Evolutionary conservation across 2,888 invertebrate species (phyloP).

Genomic region (Torymus texanus): DNA sequence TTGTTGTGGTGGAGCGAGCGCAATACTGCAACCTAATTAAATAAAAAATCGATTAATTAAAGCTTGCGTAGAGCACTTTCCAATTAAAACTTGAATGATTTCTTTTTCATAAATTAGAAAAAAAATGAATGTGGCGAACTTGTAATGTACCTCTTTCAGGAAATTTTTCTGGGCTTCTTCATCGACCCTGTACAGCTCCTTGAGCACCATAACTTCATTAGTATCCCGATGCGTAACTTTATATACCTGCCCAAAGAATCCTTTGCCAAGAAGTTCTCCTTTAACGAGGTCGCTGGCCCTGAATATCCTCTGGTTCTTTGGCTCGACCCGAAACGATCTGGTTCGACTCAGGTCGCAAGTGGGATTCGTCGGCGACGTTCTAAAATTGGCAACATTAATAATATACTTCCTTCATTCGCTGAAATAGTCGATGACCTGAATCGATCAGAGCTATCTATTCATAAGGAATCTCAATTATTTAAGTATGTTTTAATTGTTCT

Average conservation of each 20-base stretch:
- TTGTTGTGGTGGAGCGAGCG: conserved; percentile 92
- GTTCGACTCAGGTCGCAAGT: conserved; percentile 88
- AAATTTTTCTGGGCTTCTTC: conserved; percentile 96
- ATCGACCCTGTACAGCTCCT: conserved; percentile 93
- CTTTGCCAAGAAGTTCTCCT: conserved; percentile 93
- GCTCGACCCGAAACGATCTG: conserved; percentile 88
- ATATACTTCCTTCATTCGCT: conserved; percentile 8
- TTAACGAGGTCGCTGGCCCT: conserved; percentile 92
- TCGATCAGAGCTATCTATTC: background rate
- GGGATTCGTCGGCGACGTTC: conserved; percentile 71
- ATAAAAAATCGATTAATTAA: background rate
- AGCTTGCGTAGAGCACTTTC: background rate
- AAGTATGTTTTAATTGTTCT: background rate
- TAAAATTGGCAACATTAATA: conserved; percentile 59
- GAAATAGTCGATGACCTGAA: conserved; percentile 33
- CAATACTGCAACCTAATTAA: conserved; percentile 87
- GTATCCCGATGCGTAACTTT: conserved; percentile 94
- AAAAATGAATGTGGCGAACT: conserved; percentile 3
- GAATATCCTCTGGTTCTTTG: conserved; percentile 86
- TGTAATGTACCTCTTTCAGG: conserved; percentile 85
- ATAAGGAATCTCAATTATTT: background rate
- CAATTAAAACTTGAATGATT: background rate
- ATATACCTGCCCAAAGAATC: conserved; percentile 95
- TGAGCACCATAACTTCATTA: conserved; percentile 95
- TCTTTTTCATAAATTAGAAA: background rate